Evolutionary conservation across 2,888 invertebrate species (phyloP).

Genomic region (Conistra vaccinii): DNA sequence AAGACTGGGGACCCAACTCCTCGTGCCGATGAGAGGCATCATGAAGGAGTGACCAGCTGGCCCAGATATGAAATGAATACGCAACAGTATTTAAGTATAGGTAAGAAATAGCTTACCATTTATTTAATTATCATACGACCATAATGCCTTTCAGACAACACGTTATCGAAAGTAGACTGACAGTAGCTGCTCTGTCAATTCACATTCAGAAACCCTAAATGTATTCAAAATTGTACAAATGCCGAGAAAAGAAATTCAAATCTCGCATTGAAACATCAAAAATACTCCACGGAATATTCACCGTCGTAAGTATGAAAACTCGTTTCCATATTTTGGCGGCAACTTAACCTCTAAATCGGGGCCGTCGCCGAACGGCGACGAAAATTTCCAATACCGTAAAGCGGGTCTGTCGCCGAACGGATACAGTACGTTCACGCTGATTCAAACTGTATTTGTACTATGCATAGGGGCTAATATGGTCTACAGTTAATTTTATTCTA

Average conservation of each 20-base stretch:
- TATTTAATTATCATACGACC: background rate
- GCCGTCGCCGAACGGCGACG: too few relatives aligned
- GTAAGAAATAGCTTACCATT: slow-evolving; percentile 83
- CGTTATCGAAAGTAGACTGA: background rate
- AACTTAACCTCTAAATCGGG: too few relatives aligned
- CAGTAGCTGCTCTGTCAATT: background rate
- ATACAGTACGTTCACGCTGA: too few relatives aligned
- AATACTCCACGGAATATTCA: background rate
- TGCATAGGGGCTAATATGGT: too few relatives aligned
- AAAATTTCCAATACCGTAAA: too few relatives aligned
- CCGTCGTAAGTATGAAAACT: slow-evolving; percentile 14
- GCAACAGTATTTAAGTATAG: slow-evolving; percentile 95
- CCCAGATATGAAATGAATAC: slow-evolving; percentile 95
- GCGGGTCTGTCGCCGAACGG: too few relatives aligned
- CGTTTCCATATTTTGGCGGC: slow-evolving; percentile 20
- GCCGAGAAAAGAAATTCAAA: background rate
- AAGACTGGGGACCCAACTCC: slow-evolving; percentile 93
- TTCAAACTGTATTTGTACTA: too few relatives aligned
- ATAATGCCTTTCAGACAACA: background rate
- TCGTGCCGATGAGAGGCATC: slow-evolving; percentile 89
- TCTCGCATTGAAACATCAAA: background rate
- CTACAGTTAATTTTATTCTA: too few relatives aligned
- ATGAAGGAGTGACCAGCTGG: slow-evolving; percentile 92
- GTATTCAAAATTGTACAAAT: background rate
- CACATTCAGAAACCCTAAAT: background rate